A percentile compares a stretch with the other conserved stretches of the same genome.
These are phyloP conservation scores for Polymixis lichenea DNA, from an alignment of 2,888 invertebrate genomes.

Conservation along the genomic window DNA sequence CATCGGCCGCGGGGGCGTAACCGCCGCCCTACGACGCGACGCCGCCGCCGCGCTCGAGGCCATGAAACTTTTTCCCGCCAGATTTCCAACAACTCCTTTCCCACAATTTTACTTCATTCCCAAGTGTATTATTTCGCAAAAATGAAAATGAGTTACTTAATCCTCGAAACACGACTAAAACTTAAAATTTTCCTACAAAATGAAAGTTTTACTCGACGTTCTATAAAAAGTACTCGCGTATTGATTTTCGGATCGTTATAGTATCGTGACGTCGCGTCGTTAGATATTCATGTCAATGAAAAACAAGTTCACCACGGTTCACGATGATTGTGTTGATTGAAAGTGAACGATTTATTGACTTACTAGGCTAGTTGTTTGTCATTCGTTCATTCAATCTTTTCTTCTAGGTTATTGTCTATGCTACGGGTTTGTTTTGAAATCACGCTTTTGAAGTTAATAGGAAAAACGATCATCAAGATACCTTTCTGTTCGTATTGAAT, in stretches of 20 bases:
- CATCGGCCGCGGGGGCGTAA: conserved; percentile 86
- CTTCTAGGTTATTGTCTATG: conserved; percentile 47
- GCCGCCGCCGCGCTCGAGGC: conserved; percentile 80
- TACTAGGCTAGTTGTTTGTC: not conserved
- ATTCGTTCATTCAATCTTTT: conserved; percentile 35
- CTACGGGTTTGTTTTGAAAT: conserved; percentile 24
- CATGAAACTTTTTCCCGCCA: conserved; percentile 80
- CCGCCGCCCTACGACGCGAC: conserved; percentile 88
- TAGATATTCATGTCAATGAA: conserved; percentile 40
- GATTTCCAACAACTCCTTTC: conserved; percentile 50
- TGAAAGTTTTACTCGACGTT: conserved; percentile 6
- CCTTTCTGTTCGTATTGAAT: not conserved
- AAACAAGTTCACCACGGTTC: conserved; percentile 33
- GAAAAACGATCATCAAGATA: not conserved
- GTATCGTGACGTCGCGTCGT: conserved; percentile 46
- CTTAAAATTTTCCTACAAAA: not conserved
- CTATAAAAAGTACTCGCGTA: conserved; percentile 32
- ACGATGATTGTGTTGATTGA: conserved; percentile 43
- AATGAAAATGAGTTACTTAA: not conserved
- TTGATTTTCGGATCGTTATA: conserved; percentile 59
- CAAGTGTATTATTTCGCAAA: not conserved
- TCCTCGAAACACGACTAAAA: not conserved
- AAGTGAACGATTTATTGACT: conserved; percentile 37
- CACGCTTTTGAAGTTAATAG: not conserved
- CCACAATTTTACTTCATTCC: not conserved